These are phyloP conservation scores for Caretta caretta DNA, from an alignment of 2,113 vertebrate species.

Conservation along the genomic window DNA sequence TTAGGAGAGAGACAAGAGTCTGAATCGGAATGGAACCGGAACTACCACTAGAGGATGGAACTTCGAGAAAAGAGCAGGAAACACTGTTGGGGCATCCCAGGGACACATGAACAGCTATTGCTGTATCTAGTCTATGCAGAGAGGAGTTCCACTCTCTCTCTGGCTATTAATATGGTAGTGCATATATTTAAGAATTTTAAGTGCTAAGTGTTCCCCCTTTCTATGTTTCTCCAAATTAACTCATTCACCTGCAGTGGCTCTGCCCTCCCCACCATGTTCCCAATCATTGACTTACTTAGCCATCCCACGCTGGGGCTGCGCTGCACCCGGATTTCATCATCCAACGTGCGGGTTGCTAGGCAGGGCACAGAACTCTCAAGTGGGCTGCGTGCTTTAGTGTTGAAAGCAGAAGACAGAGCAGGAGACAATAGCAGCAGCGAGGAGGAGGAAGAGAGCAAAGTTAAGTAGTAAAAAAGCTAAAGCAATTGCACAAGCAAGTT, in stretches of 20 bases:
- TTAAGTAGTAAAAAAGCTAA: conserved; percentile 70
- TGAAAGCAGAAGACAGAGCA: conserved; percentile 78
- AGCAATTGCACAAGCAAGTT: conserved; percentile 70
- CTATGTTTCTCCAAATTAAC: background rate
- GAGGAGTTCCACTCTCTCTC: rapidly evolving
- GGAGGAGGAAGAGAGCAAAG: conserved; percentile 74
- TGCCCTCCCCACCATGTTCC: background rate
- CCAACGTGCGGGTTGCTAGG: conserved; percentile 88
- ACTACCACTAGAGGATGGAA: background rate
- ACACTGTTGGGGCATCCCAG: rapidly evolving
- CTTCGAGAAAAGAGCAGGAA: background rate
- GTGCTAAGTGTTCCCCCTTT: background rate
- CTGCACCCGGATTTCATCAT: conserved; percentile 87
- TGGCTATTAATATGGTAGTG: background rate
- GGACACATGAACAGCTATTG: rapidly evolving
- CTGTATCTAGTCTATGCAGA: background rate
- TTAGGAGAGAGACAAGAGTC: rapidly evolving
- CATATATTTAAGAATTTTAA: background rate
- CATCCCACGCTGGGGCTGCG: conserved; percentile 95
- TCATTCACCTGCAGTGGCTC: background rate
- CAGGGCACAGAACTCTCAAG: conserved; percentile 95
- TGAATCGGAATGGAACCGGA: rapidly evolving
- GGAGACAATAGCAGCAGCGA: conserved; percentile 68
- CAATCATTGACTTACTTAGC: conserved; percentile 90
- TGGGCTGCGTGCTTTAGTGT: conserved; percentile 90